Conservation (phyloP, 2,113 vertebrate species). For the Craseonycteris thonglongyai region DNA sequence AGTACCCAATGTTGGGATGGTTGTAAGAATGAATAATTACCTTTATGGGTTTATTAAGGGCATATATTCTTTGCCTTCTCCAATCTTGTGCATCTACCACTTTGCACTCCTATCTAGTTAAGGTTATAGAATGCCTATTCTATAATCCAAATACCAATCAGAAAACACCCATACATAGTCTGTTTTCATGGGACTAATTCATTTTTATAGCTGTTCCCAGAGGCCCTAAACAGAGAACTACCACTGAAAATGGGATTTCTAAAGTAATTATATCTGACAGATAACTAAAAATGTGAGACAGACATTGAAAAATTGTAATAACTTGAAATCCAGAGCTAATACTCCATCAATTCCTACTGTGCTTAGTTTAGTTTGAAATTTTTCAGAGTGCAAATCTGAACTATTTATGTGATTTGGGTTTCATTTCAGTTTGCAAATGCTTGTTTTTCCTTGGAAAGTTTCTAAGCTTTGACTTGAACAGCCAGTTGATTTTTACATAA, state of each 20-base stretch:
- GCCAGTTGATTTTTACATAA: slow-evolving; percentile 27
- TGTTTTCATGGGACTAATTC: slow-evolving; percentile 41
- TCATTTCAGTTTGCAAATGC: slow-evolving; percentile 39
- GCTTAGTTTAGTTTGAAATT: slow-evolving; percentile 58
- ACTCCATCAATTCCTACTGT: slow-evolving; percentile 46
- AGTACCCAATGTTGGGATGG: not conserved
- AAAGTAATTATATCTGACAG: slow-evolving; percentile 59
- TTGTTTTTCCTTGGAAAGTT: slow-evolving; percentile 59
- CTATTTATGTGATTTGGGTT: slow-evolving; percentile 57
- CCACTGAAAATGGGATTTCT: slow-evolving; percentile 32
- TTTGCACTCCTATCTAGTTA: not conserved
- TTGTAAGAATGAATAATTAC: not conserved
- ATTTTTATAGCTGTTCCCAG: slow-evolving; percentile 43
- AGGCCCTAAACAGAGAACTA: slow-evolving; percentile 1
- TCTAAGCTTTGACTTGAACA: slow-evolving; percentile 33
- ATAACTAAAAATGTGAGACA: slow-evolving; percentile 57
- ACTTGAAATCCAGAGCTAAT: slow-evolving; percentile 44
- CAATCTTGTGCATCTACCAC: not conserved
- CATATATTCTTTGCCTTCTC: not conserved
- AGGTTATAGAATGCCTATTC: slow-evolving; percentile 27
- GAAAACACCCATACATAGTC: slow-evolving; percentile 14
- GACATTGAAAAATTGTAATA: slow-evolving; percentile 50
- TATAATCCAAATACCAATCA: not conserved
- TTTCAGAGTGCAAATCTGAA: slow-evolving; percentile 28
- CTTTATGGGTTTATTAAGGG: not conserved